These are phyloP conservation scores for Paramormyrops kingsleyae DNA, from an alignment of 2,113 vertebrate species.

Conservation along the genomic window DNA sequence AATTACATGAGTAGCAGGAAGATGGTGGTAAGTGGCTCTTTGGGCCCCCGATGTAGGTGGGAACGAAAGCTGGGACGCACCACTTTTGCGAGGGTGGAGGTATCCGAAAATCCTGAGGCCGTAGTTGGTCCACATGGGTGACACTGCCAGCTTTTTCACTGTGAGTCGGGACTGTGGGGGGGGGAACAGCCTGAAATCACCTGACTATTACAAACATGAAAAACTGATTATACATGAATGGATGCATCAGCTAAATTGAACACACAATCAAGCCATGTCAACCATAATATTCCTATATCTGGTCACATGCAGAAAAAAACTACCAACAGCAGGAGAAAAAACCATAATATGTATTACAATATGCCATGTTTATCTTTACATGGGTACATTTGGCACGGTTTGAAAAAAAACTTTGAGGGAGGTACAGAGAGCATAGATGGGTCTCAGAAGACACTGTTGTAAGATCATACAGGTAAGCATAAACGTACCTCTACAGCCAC, in stretches of 20 bases:
- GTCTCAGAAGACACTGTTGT: neutral
- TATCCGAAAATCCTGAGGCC: conserved; percentile 76
- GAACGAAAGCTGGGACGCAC: conserved; percentile 36
- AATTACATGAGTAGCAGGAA: neutral
- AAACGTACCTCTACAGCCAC: neutral
- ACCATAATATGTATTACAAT: neutral
- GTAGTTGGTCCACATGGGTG: conserved; percentile 73
- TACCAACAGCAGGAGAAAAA: neutral
- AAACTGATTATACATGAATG: neutral
- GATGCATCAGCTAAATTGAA: neutral
- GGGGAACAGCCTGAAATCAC: neutral
- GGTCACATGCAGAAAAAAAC: neutral
- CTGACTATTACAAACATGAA: neutral
- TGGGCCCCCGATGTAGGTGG: neutral
- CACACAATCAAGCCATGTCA: neutral
- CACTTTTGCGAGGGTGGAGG: conserved; percentile 58
- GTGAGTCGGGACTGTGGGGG: conserved; percentile 57
- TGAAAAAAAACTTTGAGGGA: neutral
- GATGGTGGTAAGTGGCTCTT: neutral
- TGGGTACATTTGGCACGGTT: neutral
- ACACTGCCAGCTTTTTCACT: conserved; percentile 66
- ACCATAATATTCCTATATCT: neutral
- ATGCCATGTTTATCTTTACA: neutral
- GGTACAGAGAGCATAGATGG: neutral
- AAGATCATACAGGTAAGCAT: neutral